phyloP scores from a whole-genome alignment of 2,113 vertebrate species.

The Orthonyx spaldingii region DNA sequence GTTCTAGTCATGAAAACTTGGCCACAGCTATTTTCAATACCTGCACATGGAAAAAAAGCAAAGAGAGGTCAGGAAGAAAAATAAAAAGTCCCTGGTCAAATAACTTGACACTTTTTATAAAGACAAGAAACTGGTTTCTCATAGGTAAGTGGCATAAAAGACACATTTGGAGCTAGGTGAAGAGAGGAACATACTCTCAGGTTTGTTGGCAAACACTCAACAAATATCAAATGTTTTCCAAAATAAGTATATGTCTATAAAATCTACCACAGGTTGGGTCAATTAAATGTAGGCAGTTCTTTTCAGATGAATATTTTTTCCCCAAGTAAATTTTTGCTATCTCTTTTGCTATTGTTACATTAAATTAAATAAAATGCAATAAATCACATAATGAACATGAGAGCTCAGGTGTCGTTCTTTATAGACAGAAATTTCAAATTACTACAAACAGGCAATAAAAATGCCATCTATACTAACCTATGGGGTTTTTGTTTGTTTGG shows the following conservation, averaged over 20 bases:
- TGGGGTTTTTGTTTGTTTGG: not conserved
- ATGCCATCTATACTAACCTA: not conserved
- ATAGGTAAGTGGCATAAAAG: not conserved
- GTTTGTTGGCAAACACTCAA: not conserved
- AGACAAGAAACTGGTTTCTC: not conserved
- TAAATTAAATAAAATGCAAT: not conserved
- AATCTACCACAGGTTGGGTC: not conserved
- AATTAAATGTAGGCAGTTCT: not conserved
- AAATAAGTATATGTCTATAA: not conserved
- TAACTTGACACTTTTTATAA: not conserved
- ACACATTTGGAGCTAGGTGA: not conserved
- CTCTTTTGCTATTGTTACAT: not conserved
- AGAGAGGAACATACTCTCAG: not conserved
- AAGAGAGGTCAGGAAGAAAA: not conserved
- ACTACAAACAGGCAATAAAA: not conserved
- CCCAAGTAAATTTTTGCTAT: not conserved
- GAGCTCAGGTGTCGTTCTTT: fast-evolving
- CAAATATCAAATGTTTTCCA: not conserved
- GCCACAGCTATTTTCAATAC: not conserved
- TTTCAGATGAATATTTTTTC: not conserved
- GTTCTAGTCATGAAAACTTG: not conserved
- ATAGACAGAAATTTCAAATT: not conserved
- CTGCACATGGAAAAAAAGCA: not conserved
- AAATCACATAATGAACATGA: not conserved
- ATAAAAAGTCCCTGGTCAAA: not conserved